A percentile compares a stretch with the other conserved stretches of the same genome.
phyloP scores from a whole-genome alignment of 2,113 vertebrate species.

The Monopterus albus region DNA sequence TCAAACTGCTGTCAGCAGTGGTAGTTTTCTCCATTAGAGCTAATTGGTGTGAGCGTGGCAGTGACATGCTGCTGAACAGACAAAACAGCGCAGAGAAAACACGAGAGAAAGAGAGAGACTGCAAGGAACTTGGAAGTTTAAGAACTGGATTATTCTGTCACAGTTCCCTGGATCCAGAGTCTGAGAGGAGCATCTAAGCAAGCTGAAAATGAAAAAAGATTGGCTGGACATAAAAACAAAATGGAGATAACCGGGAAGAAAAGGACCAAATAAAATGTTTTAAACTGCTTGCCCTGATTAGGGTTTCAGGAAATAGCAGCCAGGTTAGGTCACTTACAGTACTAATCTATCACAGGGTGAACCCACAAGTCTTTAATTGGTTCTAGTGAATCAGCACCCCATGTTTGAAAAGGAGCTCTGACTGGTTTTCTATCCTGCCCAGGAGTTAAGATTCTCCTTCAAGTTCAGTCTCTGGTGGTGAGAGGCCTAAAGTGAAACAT shows the following conservation, averaged over 20 bases:
- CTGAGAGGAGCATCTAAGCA: background rate
- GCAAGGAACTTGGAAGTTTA: background rate
- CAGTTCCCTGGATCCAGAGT: constrained; percentile 13
- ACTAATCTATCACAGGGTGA: background rate
- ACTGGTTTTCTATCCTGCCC: too few relatives aligned
- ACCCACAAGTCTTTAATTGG: too few relatives aligned
- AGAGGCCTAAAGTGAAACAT: too few relatives aligned
- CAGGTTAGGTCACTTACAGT: background rate
- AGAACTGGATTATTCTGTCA: constrained; percentile 31
- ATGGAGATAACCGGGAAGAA: background rate
- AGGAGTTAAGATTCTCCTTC: too few relatives aligned
- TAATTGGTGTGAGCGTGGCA: constrained; percentile 44
- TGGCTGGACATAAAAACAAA: background rate
- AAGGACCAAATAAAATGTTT: background rate
- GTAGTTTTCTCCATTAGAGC: constrained; percentile 55
- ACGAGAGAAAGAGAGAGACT: background rate
- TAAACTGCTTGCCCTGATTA: background rate
- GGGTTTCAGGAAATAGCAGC: background rate
- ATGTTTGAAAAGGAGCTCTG: too few relatives aligned
- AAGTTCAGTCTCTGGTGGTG: background rate
- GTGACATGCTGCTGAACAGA: background rate
- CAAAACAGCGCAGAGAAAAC: background rate
- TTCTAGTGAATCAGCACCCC: too few relatives aligned
- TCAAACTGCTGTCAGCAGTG: constrained; percentile 41
- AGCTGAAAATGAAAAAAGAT: background rate